phyloP scores from a whole-genome alignment of 2,797 vertebrate genomes.

The Semotilus atromaculatus region DNA sequence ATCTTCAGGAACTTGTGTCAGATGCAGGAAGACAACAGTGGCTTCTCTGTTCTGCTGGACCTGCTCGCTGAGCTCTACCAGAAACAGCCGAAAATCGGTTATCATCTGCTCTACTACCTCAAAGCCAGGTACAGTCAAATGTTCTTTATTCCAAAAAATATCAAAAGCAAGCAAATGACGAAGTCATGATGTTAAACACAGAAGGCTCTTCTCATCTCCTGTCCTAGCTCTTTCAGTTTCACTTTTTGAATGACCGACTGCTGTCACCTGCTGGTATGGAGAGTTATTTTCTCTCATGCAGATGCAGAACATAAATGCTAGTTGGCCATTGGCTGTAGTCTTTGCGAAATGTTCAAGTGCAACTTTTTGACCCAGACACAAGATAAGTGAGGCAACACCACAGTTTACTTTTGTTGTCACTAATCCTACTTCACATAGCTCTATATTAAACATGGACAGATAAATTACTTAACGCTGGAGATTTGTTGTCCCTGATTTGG shows the following conservation, averaged over 20 bases:
- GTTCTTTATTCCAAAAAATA: background rate
- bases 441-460: no score
- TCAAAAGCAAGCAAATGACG: background rate
- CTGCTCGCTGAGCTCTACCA: constrained; percentile 95
- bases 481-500: background rate
- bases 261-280: background rate
- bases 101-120: constrained; percentile 95
- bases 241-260: background rate
- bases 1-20: constrained; percentile 96
- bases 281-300: background rate
- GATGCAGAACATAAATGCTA: background rate
- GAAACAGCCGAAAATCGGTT: constrained; percentile 97
- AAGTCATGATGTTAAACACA: background rate
- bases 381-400: no score
- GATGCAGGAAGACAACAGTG: constrained; percentile 97
- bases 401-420: background rate
- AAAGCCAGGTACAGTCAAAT: constrained; percentile 64
- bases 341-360: no score
- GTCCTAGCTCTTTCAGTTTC: background rate
- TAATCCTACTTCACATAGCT: no score
- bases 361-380: no score
- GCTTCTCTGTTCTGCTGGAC: constrained; percentile 92
- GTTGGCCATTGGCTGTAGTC: background rate
- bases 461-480: background rate
- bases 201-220: background rate